Base-by-base conservation (phyloP, 2,113 vertebrate genomes). In the Copsychus sechellarum region DNA sequence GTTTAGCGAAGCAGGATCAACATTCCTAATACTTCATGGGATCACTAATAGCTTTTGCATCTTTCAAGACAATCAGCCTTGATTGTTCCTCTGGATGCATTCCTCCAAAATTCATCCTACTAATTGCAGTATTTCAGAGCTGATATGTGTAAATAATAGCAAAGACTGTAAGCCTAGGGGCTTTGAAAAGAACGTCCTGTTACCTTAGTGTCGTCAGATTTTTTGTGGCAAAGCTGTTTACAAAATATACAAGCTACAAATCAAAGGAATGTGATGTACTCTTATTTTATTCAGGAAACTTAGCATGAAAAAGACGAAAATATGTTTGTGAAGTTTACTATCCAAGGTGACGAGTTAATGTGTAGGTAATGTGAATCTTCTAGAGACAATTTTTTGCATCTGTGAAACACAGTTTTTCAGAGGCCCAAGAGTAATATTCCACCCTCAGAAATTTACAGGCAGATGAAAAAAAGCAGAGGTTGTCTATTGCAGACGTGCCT, bases 291-390 rank as follows among this genome's bases (percentile, higher is more conserved):
- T 95, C 83, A 80, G 90, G 71, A 56, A 95, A 90, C 65, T 93
- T 82, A 87, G 66, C 12, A 51, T 23, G 38, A 88, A 95, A 97
- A 96, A 97, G 73, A 89, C 72, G 78, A 96, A 97, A 96, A 92
- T 43, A 84, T 89, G 42, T 97, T 97, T 96, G 94, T 92, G 95
- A 96, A 96, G 89, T 96, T 95, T 96, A 94, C 97, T 97, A 95
- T 93, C 96, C 89, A 94, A 91, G 94, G 94, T 94, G 96, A 97
- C 5, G 65, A 86, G 88, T 94, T 96, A 96, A 97, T 92, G 50
- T 84, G 86, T 86, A 87, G 85, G 53, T 95, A 93, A 96, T 61
- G 47, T 84, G 86, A 64, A 25, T 91, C 66, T 96, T 90, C 69
- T 58, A 89, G 78, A 95, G 62, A 85, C 38, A 92, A 94, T 94